These are phyloP conservation scores for Glossosoma conforme DNA, from an alignment of 1,140 invertebrate species.

Conservation along the genomic window DNA sequence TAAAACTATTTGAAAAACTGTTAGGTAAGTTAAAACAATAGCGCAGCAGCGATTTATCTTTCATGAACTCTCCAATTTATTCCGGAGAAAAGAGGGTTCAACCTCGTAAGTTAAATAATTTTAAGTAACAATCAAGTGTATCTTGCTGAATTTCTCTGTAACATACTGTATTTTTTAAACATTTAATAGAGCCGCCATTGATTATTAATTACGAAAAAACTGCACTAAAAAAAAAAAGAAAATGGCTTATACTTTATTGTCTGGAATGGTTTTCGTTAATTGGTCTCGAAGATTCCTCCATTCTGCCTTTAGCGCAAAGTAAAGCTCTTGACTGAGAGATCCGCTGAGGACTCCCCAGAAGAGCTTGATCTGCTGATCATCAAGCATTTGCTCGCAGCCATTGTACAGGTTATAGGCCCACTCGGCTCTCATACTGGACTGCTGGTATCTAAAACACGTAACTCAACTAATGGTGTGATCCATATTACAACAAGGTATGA, in stretches of 20 bases:
- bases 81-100: too few relatives aligned
- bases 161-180: too few relatives aligned
- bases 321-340: conserved; percentile 41
- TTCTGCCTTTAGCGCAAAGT: conserved; percentile 39
- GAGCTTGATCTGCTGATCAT: conserved; percentile 43
- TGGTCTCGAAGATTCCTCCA: conserved; percentile 37
- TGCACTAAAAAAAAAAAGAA: conserved; percentile 1
- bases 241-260: conserved; percentile 36
- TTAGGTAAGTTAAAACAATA: too few relatives aligned
- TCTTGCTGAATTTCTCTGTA: too few relatives aligned
- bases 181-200: background rate
- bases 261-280: conserved; percentile 33
- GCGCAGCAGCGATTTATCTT: too few relatives aligned
- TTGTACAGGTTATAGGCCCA: conserved; percentile 49
- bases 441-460: conserved; percentile 39
- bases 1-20: too few relatives aligned
- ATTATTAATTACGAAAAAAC: background rate
- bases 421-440: conserved; percentile 41
- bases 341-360: conserved; percentile 44
- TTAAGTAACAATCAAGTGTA: too few relatives aligned
- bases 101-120: too few relatives aligned
- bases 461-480: too few relatives aligned
- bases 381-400: conserved; percentile 42
- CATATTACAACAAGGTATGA: too few relatives aligned
- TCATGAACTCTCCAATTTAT: too few relatives aligned